Evolutionary conservation across 2,113 vertebrate species (phyloP).

Genomic region (Bungarus multicinctus): DNA sequence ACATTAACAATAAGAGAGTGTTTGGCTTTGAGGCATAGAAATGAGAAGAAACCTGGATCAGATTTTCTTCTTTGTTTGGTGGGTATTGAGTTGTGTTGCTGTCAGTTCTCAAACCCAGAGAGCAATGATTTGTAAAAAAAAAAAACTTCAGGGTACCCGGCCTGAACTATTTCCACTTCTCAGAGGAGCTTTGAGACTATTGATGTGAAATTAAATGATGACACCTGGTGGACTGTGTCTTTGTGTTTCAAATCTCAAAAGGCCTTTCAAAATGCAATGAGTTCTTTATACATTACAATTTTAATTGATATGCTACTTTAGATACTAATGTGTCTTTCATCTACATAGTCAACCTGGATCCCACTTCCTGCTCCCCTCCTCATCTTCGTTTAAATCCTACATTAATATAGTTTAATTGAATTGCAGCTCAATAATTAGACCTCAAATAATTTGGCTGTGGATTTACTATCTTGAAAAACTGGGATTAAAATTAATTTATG

Average conservation of each 20-base stretch:
- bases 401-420: not conserved
- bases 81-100: conserved; percentile 15
- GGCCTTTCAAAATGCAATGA: not conserved
- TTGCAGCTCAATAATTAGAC: not conserved
- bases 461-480: not conserved
- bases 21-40: not conserved
- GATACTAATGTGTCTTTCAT: too few relatives aligned
- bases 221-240: not conserved
- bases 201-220: not conserved
- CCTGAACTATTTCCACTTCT: conserved; percentile 39
- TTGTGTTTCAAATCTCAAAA: not conserved
- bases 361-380: not conserved
- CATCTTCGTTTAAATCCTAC: not conserved
- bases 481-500: not conserved
- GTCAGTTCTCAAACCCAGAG: not conserved
- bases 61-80: not conserved
- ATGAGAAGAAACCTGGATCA: not conserved
- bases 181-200: not conserved
- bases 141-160: not conserved
- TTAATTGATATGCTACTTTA: not conserved
- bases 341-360: not conserved
- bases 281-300: not conserved
- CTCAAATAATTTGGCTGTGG: not conserved
- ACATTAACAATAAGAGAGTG: not conserved
- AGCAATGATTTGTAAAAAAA: conserved; percentile 16